These are phyloP conservation scores for Machimus atricapillus DNA, from an alignment of 2,888 invertebrate species.

Conservation along the genomic window DNA sequence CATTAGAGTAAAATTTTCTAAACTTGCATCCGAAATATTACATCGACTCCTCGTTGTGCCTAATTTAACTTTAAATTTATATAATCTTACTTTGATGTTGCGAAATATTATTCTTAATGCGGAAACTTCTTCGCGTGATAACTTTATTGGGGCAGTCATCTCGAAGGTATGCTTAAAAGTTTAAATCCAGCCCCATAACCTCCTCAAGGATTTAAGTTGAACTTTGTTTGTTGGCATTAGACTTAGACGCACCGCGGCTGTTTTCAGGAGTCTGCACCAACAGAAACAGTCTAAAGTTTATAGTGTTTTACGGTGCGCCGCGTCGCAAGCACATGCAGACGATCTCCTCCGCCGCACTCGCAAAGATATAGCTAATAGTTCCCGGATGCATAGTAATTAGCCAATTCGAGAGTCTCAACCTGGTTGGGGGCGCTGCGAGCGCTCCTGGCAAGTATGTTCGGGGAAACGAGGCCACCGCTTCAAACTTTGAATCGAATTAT, in stretches of 20 bases:
- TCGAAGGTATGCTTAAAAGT: neutral
- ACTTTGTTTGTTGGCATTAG: neutral
- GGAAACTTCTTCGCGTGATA: neutral
- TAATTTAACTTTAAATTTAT: neutral
- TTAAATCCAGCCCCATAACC: neutral
- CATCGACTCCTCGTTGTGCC: neutral
- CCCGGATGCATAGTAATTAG: conserved; percentile 19
- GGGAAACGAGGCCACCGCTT: neutral
- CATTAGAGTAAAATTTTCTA: neutral
- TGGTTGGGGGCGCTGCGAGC: neutral
- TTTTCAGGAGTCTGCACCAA: neutral
- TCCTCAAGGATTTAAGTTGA: neutral
- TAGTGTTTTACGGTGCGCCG: neutral
- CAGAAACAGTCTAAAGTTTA: neutral
- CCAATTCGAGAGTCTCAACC: conserved; percentile 10
- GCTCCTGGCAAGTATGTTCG: neutral
- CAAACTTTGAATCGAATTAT: neutral
- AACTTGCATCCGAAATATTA: neutral
- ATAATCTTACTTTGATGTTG: neutral
- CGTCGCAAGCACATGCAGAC: neutral
- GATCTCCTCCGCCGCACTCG: neutral
- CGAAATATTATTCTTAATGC: neutral
- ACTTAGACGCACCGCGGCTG: neutral
- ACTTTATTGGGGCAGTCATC: neutral
- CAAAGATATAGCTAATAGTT: neutral